phyloP scores from a whole-genome alignment of 2,888 invertebrate species.

The Entomobrya multifasciata region DNA sequence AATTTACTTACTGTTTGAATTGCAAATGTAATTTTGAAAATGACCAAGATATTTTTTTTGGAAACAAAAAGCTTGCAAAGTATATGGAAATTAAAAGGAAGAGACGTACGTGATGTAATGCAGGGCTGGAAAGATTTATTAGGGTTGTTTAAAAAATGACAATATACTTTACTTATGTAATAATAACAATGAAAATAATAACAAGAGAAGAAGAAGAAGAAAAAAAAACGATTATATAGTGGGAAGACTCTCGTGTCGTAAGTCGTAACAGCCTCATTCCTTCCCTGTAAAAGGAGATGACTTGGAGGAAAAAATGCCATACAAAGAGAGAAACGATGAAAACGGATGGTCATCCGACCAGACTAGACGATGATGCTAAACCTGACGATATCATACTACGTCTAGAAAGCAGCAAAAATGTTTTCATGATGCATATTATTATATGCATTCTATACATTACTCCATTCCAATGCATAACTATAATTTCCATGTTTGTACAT shows the following conservation, averaged over 20 bases:
- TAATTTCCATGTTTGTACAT: too few species aligned
- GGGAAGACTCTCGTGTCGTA: slow-evolving; percentile 54
- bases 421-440: too few species aligned
- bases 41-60: too few species aligned
- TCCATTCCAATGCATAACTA: too few species aligned
- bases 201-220: slow-evolving; percentile 32
- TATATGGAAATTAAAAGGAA: too few species aligned
- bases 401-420: slow-evolving; percentile 20
- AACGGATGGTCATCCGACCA: too few species aligned
- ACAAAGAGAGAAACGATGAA: slow-evolving; percentile 57
- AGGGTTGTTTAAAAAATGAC: slow-evolving; percentile 16
- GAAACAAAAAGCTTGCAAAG: too few species aligned
- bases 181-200: slow-evolving; percentile 51
- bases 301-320: slow-evolving; percentile 58
- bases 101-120: too few species aligned
- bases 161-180: slow-evolving; percentile 41
- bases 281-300: slow-evolving; percentile 65
- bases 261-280: slow-evolving; percentile 50
- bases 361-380: background rate
- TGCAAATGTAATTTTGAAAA: too few species aligned
- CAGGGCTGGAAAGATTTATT: slow-evolving; percentile 30
- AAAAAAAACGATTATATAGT: too few species aligned
- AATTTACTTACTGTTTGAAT: too few species aligned
- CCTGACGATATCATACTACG: slow-evolving; percentile 7
- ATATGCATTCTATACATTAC: too few species aligned